Conservation (phyloP, 2,888 invertebrate species). For the Drosophila peninsularis region DNA sequence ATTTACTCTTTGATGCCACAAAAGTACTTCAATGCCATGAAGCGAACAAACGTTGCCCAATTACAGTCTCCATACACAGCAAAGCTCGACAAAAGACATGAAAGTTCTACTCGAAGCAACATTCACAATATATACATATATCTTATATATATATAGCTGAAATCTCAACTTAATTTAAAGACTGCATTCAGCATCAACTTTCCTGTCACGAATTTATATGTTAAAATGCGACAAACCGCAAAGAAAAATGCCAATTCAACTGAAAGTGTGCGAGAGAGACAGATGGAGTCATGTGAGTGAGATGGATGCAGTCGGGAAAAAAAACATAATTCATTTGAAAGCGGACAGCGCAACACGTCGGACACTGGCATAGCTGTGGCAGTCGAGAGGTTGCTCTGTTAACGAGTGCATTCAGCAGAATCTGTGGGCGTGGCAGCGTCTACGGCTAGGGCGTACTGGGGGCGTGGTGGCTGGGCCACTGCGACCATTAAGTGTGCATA, state of each 20-base stretch:
- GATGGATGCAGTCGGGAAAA: conserved; percentile 2
- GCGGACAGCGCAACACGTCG: conserved; percentile 6
- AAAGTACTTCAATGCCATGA: conserved; percentile 29
- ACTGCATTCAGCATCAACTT: conserved; percentile 57
- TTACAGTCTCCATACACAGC: conserved; percentile 35
- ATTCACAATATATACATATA: conserved; percentile 20
- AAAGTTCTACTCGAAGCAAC: conserved; percentile 35
- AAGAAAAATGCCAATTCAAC: conserved; percentile 35
- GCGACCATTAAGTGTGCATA: conserved; percentile 68
- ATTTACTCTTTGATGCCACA: neutral
- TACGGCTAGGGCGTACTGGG: conserved; percentile 7
- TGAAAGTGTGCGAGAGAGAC: neutral
- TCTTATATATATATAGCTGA: conserved; percentile 9
- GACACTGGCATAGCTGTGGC: conserved; percentile 10
- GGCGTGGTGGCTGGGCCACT: conserved; percentile 25
- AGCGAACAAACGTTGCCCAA: conserved; percentile 26
- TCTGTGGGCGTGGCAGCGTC: conserved; percentile 41
- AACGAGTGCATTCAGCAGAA: conserved; percentile 64
- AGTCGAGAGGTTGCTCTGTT: conserved; percentile 36
- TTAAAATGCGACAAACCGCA: conserved; percentile 57
- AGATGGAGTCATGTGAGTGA: conserved; percentile 2
- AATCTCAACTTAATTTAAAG: conserved; percentile 59
- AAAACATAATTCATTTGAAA: conserved; percentile 61
- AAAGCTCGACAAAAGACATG: conserved; percentile 31
- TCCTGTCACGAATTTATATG: conserved; percentile 55